Base-by-base conservation (phyloP, 2,888 invertebrate genomes). In the Notodonta dromedarius region DNA sequence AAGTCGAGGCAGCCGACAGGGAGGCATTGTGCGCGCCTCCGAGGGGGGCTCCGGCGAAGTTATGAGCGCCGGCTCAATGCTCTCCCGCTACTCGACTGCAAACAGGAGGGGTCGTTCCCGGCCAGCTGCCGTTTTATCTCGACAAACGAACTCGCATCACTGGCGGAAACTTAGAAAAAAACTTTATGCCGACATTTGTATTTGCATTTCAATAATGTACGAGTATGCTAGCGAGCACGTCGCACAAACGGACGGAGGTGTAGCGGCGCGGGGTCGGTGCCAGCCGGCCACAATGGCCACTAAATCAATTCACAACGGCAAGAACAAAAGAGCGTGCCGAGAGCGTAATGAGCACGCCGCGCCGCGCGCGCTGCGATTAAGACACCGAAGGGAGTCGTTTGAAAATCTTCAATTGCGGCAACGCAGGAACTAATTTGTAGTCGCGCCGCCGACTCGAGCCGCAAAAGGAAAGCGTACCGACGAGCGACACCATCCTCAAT, bases 61-160 rank as follows among this genome's bases (percentile, higher is more conserved):
- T 83, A 81, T 76, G 80, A 79, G 73, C 82, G 74, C 65, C 57
- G 63, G 79, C 81, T 79, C 83, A 79, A 81, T 76, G 80, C 78
- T 78, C 77, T 78, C 80, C 74, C 72, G 76, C 69, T 73, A 79
- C 78, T 82, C 77, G 80, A 81, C 83, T 82, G 84, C 84, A 86
- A 87, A 87, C 82, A 84, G 67, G 80, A 85, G 85, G 88, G 87
- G 86, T 73, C 74, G 74, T 62, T 65, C 69, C 68, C 73, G 64
- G 73, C 78, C 91, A 91, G 87, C 90, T 90, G 91, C 86, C 86
- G 85, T 75, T 85, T 86, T 87, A 87, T 87, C 84, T 85, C 79
- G 66, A 79, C 78, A 78, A 84, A 84, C 84, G 80, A 79, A 84
- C 80, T 76, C 73, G 66, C 68, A 60, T 68, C 68, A 65, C 66